Evolutionary conservation across 2,888 invertebrate species (phyloP).

Genomic region (Xanthorhoe spadicearia): DNA sequence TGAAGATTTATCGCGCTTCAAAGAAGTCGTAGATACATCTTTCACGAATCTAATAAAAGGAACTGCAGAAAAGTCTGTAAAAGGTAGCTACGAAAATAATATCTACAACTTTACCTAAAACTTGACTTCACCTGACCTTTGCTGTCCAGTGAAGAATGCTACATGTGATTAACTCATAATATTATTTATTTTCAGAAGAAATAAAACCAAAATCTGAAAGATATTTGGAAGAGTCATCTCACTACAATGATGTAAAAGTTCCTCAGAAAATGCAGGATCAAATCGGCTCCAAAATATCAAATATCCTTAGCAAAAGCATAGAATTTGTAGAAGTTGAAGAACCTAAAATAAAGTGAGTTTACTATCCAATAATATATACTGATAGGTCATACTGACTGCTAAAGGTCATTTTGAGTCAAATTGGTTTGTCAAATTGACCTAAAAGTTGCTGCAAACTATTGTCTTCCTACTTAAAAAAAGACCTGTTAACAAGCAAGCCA

Average conservation of each 20-base stretch:
- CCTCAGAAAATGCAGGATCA: slow-evolving; percentile 80
- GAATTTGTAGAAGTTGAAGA: slow-evolving; percentile 67
- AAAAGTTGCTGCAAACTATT: too few relatives aligned
- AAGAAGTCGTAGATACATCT: slow-evolving; percentile 79
- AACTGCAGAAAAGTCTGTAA: slow-evolving; percentile 52
- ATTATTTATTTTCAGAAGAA: slow-evolving; percentile 17
- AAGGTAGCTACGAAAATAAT: slow-evolving; percentile 43
- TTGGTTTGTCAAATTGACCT: too few relatives aligned
- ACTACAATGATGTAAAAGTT: slow-evolving; percentile 83
- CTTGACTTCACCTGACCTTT: too few relatives aligned
- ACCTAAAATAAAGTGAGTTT: slow-evolving; percentile 58
- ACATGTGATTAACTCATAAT: not conserved
- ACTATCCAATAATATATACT: too few relatives aligned
- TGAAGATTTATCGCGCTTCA: slow-evolving; percentile 75
- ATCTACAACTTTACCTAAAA: too few relatives aligned
- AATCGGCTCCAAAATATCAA: slow-evolving; percentile 80
- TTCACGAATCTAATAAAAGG: slow-evolving; percentile 70
- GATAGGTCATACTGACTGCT: too few relatives aligned
- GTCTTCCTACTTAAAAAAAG: too few relatives aligned
- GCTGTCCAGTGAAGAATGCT: too few relatives aligned
- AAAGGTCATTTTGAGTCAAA: too few relatives aligned
- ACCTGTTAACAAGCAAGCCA: too few relatives aligned
- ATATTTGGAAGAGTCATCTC: slow-evolving; percentile 71
- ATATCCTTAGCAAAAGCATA: slow-evolving; percentile 73
- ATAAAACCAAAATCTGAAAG: slow-evolving; percentile 64